phyloP scores from a whole-genome alignment of 2,888 invertebrate species.

The Scelioninae gen. 2 region DNA sequence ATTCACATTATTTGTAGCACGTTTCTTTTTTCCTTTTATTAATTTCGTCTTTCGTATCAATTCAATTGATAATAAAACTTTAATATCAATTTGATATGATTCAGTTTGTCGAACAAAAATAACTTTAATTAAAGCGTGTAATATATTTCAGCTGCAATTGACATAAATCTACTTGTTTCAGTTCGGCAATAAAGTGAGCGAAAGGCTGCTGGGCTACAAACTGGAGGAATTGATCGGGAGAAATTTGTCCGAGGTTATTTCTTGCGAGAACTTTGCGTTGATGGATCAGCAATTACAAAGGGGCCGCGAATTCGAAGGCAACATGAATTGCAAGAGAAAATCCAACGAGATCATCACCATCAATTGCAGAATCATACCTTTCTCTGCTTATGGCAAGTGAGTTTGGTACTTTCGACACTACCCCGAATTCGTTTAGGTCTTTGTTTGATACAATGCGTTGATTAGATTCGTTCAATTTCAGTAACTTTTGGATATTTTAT shows the following conservation, averaged over 20 bases:
- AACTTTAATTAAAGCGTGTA: background rate
- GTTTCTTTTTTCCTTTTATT: background rate
- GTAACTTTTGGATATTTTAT: too few species aligned
- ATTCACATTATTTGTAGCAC: too few species aligned
- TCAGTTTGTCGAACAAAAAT: background rate
- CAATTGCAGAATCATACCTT: conserved; percentile 87
- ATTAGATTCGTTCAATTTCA: too few species aligned
- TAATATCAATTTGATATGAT: too few species aligned
- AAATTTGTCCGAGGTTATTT: conserved; percentile 78
- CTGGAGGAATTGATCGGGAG: conserved; percentile 80
- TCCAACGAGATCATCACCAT: conserved; percentile 87
- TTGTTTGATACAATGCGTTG: too few species aligned
- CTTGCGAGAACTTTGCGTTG: conserved; percentile 76
- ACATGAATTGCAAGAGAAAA: conserved; percentile 83
- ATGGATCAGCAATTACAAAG: conserved; percentile 81
- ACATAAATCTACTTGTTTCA: conserved; percentile 74
- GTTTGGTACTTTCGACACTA: conserved; percentile 55
- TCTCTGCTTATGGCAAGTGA: conserved; percentile 81
- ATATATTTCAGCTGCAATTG: background rate
- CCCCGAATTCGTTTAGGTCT: too few species aligned
- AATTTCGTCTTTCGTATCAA: too few species aligned
- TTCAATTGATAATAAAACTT: too few species aligned
- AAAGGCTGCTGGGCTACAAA: conserved; percentile 86
- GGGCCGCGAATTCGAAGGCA: conserved; percentile 87
- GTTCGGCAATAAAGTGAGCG: conserved; percentile 92